These are phyloP conservation scores for Cyprinodon brontotheroides DNA, from an alignment of 2,113 vertebrate genomes.

Conservation along the genomic window DNA sequence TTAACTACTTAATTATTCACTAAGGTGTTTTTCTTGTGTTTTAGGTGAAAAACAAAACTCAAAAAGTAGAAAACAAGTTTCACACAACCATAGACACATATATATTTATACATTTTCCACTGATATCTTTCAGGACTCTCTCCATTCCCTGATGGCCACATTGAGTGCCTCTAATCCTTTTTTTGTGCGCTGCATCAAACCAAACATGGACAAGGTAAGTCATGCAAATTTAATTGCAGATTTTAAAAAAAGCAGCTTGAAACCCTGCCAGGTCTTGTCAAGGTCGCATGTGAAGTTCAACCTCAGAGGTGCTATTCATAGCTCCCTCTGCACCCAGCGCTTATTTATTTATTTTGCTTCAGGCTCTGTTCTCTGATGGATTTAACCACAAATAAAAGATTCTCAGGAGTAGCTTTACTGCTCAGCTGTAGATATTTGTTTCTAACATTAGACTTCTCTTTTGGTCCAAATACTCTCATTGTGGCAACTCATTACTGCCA, in stretches of 20 bases:
- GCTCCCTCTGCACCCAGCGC: conserved; percentile 32
- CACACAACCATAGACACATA: no score
- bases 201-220: conserved; percentile 90
- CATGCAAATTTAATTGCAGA: conserved; percentile 42
- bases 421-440: conserved; percentile 12
- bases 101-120: conserved; percentile 11
- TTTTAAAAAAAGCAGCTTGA: conserved; percentile 19
- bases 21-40: no score
- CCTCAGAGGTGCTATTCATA: conserved; percentile 53
- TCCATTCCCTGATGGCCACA: conserved; percentile 91
- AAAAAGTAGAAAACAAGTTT: no score
- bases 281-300: conserved; percentile 63
- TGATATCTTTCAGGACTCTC: conserved; percentile 84
- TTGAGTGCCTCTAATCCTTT: conserved; percentile 91
- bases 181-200: conserved; percentile 95
- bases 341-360: conserved; percentile 36
- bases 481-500: conserved; percentile 69
- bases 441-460: conserved; percentile 9
- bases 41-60: no score
- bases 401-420: conserved; percentile 22
- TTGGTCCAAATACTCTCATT: conserved; percentile 52
- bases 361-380: conserved; percentile 14
- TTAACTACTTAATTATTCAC: no score
- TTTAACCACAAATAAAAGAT: conserved; percentile 9
- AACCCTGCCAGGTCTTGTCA: conserved; percentile 50